Percentiles rank a stretch among this genome's conserved stretches.
Evolutionary conservation across 2,888 invertebrate species (phyloP).

Genomic region (Mactromeris polynyma): DNA sequence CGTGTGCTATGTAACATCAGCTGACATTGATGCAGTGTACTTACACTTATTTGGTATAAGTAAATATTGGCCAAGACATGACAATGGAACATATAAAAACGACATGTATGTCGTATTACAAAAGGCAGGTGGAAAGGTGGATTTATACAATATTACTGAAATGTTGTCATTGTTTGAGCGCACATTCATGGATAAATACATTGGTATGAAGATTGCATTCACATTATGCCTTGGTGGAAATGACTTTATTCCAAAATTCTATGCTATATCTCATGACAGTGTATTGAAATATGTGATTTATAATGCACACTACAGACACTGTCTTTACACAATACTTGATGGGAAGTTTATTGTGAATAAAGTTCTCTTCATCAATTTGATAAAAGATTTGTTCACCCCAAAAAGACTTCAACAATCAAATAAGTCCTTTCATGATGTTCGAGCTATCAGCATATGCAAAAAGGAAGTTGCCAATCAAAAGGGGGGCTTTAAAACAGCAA

Average conservation of each 20-base stretch:
- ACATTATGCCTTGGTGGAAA: conserved; percentile 35
- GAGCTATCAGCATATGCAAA: background rate
- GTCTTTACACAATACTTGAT: background rate
- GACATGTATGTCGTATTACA: conserved; percentile 16
- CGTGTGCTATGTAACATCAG: conserved; percentile 27
- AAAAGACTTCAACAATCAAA: background rate
- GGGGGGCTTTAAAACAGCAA: background rate
- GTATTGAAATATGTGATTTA: background rate
- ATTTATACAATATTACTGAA: conserved; percentile 37
- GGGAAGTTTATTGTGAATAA: background rate
- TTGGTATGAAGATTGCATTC: background rate
- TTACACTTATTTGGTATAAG: background rate
- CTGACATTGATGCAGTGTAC: background rate
- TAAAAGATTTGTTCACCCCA: conserved; percentile 5
- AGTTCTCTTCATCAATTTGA: background rate
- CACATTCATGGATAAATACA: background rate
- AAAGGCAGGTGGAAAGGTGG: background rate
- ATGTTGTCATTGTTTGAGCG: conserved; percentile 14
- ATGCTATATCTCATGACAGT: conserved; percentile 7
- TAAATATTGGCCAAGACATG: conserved; percentile 24
- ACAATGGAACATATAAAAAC: conserved; percentile 11
- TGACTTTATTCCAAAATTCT: conserved; percentile 39
- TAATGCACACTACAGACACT: background rate
- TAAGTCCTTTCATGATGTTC: conserved; percentile 1
- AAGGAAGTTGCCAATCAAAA: background rate